Base-by-base conservation (phyloP, 2,888 invertebrate species). In the Patella ulyssiponensis region DNA sequence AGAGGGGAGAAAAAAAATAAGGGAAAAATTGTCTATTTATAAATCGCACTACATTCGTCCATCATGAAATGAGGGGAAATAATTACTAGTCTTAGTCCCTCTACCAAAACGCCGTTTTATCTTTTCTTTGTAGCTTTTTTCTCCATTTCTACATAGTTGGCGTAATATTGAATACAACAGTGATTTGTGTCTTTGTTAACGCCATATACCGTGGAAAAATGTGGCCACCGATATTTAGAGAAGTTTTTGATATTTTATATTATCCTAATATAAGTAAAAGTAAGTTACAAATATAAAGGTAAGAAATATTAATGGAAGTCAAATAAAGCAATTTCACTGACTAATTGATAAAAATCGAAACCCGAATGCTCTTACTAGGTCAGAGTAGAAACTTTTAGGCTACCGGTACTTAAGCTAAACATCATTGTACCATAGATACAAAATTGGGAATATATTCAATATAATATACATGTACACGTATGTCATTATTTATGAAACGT, bases 111-210 rank as follows among this genome's bases (percentile, higher is more conserved):
- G 11, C 53, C n/a, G 15, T 23, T 23, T 11, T 64, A 12, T 3
- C 11, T 64, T 64, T 20, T 54, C 44, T 54, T 81, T 81, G 27
- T 78, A 82, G 81, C 17, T 82, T 77, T 74, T 84, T 85, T 74
- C 75, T 74, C 27, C 83, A 85, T 76, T 83, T 84, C 72, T 85
- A 84, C 71, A 52, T 82, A 3, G 69, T 71, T 76, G 85, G 85
- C 0, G 70, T 82, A 1, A 23, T 83, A 12, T 76, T 79, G n/a
- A 79, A 78, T 73, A 73, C 79, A 7, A 20, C 75, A 14, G 69
- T 81, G 0, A 71, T 85, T 11, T 23, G 71, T 7, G 33, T 83
- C 33, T 77, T 79, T 4, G 33, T 83, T n/a, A 54, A 79, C 52
- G 77, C 78, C 20, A 75, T 76, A 12, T 78, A 76, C 12, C 53